Conservation (phyloP, 2,113 vertebrate genomes). For the Calypte anna region DNA sequence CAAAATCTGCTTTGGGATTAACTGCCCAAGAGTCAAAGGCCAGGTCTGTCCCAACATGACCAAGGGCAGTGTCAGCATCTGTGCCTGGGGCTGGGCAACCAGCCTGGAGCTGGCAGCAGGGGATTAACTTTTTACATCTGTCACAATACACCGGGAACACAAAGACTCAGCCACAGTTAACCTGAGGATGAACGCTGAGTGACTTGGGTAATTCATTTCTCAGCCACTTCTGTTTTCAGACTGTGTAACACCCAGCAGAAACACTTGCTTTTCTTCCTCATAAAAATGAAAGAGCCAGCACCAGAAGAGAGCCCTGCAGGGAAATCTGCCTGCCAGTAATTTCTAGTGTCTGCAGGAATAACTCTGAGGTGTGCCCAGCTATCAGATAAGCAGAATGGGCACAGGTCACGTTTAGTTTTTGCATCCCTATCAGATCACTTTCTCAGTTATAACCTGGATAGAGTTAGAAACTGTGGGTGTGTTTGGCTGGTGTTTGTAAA, state of each 20-base stretch:
- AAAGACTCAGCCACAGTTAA: not conserved
- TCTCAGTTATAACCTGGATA: not conserved
- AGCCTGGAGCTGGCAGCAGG: not conserved
- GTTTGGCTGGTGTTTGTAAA: not conserved
- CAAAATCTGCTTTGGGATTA: conserved; percentile 10
- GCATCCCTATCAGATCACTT: not conserved
- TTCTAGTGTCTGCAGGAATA: not conserved
- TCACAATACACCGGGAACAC: not conserved
- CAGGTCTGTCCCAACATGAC: not conserved
- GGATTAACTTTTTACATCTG: not conserved
- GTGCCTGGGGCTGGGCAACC: not conserved
- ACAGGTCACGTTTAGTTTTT: not conserved
- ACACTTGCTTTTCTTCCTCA: not conserved
- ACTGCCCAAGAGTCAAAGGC: conserved; percentile 52
- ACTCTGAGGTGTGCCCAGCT: not conserved
- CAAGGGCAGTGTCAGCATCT: not conserved
- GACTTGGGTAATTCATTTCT: not conserved
- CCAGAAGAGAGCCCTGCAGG: not conserved
- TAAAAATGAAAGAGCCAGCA: not conserved
- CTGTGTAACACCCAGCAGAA: not conserved
- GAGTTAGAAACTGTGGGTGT: not conserved
- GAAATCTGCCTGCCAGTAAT: not conserved
- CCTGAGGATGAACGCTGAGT: not conserved
- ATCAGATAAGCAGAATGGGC: not conserved
- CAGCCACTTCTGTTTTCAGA: not conserved